A percentile compares a stretch with the other conserved stretches of the same genome.
Evolutionary conservation across 1,140 invertebrate species (phyloP).

Genomic region (Marisa cornuarietis): DNA sequence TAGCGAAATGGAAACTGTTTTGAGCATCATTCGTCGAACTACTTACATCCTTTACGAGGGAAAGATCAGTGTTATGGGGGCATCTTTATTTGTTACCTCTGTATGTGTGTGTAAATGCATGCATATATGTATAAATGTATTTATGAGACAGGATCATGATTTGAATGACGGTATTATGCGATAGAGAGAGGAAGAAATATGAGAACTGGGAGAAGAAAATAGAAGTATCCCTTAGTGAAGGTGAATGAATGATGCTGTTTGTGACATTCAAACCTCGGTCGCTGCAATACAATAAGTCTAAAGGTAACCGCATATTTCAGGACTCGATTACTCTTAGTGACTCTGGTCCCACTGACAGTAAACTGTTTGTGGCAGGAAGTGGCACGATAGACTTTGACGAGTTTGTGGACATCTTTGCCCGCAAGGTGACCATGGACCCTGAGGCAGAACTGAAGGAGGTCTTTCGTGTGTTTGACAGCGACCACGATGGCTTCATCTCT

Average conservation of each 20-base stretch:
- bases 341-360: too few species aligned
- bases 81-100: too few species aligned
- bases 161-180: background rate
- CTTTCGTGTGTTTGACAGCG: slow-evolving; percentile 98
- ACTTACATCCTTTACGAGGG: too few species aligned
- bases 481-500: slow-evolving; percentile 85
- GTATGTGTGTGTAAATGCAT: background rate
- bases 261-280: too few species aligned
- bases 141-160: background rate
- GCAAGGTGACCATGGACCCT: slow-evolving; percentile 99
- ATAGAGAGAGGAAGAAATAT: background rate
- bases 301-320: too few species aligned
- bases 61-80: too few species aligned
- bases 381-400: slow-evolving; percentile 99
- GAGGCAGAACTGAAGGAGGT: slow-evolving; percentile 99
- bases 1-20: too few species aligned
- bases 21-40: too few species aligned
- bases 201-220: background rate
- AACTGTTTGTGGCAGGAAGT: slow-evolving; percentile 76
- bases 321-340: too few species aligned
- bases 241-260: background rate
- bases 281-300: too few species aligned
- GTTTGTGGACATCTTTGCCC: slow-evolving; percentile 99
- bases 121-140: background rate
- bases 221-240: background rate